A percentile compares a stretch with the other conserved stretches of the same genome.
Conservation (phyloP, 1,140 invertebrate species). For the Diuraphis noxia region DNA sequence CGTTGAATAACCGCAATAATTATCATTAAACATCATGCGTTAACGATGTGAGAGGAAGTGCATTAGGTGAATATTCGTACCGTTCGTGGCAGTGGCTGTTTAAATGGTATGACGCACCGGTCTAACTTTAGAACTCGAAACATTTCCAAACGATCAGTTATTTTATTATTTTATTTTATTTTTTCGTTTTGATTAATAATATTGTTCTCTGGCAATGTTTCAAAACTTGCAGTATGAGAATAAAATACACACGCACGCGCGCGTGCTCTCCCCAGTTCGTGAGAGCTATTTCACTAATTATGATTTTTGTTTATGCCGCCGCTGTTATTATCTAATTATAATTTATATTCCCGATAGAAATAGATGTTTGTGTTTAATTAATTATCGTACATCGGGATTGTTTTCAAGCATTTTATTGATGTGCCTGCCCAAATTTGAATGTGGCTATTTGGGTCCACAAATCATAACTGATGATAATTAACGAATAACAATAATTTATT, state of each 20-base stretch:
- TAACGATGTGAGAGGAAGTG: background rate
- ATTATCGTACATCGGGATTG: background rate
- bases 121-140: conserved; percentile 34
- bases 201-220: conserved; percentile 13
- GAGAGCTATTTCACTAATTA: background rate
- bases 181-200: conserved; percentile 22
- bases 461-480: background rate
- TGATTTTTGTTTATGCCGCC: background rate
- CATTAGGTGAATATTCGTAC: background rate
- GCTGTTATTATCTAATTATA: background rate
- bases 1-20: background rate
- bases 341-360: background rate
- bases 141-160: conserved; percentile 19
- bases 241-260: background rate
- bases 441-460: background rate
- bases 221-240: conserved; percentile 8
- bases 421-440: background rate
- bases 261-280: background rate
- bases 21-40: background rate
- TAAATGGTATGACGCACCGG: background rate
- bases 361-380: background rate
- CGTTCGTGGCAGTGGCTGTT: background rate
- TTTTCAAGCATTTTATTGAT: background rate
- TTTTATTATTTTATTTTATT: background rate
- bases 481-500: conserved; percentile 2